Evolutionary conservation across 64 coral and sea anemone genomes (phyloP).

Genomic region (Exaiptasia diaphana): DNA sequence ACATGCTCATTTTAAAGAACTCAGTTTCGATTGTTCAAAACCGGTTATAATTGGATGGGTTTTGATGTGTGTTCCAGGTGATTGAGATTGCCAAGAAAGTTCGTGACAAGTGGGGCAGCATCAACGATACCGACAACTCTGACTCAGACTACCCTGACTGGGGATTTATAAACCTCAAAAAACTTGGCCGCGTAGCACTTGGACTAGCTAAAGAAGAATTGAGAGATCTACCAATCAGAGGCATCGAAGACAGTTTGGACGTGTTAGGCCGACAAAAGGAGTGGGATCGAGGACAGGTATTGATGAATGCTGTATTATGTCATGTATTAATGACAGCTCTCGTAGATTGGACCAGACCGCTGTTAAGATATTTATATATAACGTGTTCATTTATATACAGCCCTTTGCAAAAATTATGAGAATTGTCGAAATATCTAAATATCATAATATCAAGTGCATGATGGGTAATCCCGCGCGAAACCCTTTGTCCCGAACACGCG

Average conservation of each 20-base stretch:
- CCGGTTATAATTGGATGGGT: no score
- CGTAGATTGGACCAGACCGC: no score
- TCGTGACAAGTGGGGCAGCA: constrained; percentile 63
- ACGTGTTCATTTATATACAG: neutral
- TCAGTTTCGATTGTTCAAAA: no score
- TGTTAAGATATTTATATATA: neutral
- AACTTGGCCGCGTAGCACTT: constrained; percentile 80
- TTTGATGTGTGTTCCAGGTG: no score
- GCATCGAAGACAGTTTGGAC: constrained; percentile 89
- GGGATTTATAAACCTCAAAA: constrained; percentile 83
- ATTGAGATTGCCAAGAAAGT: constrained; percentile 72
- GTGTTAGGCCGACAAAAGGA: constrained; percentile 76
- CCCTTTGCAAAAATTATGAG: no score
- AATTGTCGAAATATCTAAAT: no score
- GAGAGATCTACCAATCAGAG: constrained; percentile 79
- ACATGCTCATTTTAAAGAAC: neutral
- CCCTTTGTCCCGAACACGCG: no score
- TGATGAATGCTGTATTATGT: no score
- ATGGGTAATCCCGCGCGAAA: no score
- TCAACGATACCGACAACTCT: constrained; percentile 73
- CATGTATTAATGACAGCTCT: no score
- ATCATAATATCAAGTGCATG: no score
- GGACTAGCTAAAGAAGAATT: constrained; percentile 90
- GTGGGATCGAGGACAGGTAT: constrained; percentile 88
- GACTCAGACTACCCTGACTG: constrained; percentile 69